A percentile compares a stretch with the other conserved stretches of the same genome.
These are phyloP conservation scores for Syndactyla subalaris DNA, from an alignment of 2,797 vertebrate species.

Conservation along the genomic window DNA sequence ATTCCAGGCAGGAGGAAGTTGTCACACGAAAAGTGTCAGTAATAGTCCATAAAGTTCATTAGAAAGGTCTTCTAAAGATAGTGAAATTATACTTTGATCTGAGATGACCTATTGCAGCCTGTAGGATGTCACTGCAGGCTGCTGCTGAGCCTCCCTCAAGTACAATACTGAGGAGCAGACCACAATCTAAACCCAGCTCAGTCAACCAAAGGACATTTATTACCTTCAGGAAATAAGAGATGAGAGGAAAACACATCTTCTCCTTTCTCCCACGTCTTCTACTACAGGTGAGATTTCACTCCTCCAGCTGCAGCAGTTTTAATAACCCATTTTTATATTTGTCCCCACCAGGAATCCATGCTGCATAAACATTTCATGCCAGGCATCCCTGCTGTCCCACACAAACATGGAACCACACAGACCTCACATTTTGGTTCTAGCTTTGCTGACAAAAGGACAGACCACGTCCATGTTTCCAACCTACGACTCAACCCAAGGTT, in stretches of 20 bases:
- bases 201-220: neutral
- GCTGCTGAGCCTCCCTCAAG: fast-evolving
- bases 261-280: neutral
- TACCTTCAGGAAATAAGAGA: neutral
- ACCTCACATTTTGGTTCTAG: neutral
- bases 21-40: neutral
- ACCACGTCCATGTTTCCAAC: neutral
- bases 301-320: neutral
- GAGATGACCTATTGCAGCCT: neutral
- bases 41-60: neutral
- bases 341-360: neutral
- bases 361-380: neutral
- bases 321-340: neutral
- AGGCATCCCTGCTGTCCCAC: neutral
- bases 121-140: neutral
- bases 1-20: neutral
- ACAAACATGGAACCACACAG: neutral
- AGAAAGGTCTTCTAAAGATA: neutral
- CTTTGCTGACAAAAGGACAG: neutral
- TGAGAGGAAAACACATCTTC: neutral
- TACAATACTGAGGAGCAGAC: neutral
- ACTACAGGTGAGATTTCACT: neutral
- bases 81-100: neutral
- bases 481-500: neutral
- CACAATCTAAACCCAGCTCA: neutral